Percentiles rank a stretch among this genome's conserved stretches.
Conservation (phyloP, 2,113 vertebrate species). For the Perca flavescens region DNA sequence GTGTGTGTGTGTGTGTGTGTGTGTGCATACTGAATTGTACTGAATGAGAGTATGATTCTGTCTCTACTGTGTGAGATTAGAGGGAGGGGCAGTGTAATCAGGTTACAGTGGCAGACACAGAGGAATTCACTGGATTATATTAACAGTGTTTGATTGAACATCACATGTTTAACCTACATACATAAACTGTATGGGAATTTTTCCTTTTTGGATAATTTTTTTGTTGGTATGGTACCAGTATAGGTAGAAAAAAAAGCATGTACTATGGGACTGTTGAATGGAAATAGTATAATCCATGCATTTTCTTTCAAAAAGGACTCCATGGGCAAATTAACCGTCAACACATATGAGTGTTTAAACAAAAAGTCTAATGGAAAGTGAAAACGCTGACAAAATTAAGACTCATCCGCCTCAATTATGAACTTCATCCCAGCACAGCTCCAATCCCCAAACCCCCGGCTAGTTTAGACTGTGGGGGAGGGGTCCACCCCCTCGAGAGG, state of each 20-base stretch:
- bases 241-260: background rate
- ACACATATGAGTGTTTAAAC: background rate
- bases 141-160: slow-evolving; percentile 64
- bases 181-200: slow-evolving; percentile 16
- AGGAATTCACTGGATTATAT: slow-evolving; percentile 67
- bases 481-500: slow-evolving; percentile 60
- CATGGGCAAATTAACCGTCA: background rate
- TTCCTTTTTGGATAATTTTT: background rate
- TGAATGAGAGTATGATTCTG: slow-evolving; percentile 52
- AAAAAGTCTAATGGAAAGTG: slow-evolving; percentile 23
- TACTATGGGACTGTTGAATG: background rate
- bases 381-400: slow-evolving; percentile 41
- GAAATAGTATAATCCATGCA: background rate
- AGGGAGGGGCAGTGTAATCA: slow-evolving; percentile 71
- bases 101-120: slow-evolving; percentile 56
- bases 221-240: background rate
- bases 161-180: slow-evolving; percentile 62
- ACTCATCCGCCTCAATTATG: slow-evolving; percentile 14
- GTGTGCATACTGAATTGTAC: slow-evolving; percentile 7
- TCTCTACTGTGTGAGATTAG: slow-evolving; percentile 73
- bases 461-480: slow-evolving; percentile 65
- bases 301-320: background rate
- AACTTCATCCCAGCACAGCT: slow-evolving; percentile 24
- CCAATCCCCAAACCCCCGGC: slow-evolving; percentile 40
- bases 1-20: slow-evolving; percentile 20